Evolutionary conservation across 2,888 invertebrate species (phyloP).

Genomic region (Heliconius ismenius): DNA sequence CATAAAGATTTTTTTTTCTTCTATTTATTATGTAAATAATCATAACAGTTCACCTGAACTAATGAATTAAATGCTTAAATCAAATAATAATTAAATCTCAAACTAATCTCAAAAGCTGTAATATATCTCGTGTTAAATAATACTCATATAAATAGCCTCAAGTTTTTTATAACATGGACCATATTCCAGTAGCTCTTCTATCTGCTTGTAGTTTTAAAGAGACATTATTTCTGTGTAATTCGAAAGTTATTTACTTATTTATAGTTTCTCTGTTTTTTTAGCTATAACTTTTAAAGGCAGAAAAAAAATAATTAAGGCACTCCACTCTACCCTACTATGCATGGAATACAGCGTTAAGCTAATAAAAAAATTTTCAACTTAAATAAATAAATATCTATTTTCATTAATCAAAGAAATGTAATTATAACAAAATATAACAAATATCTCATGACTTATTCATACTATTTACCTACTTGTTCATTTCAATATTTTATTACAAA

Average conservation of each 20-base stretch:
- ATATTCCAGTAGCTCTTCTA: background rate
- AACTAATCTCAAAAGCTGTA: too few relatives aligned
- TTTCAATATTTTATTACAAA: background rate
- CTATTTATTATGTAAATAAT: too few relatives aligned
- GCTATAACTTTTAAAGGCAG: too few relatives aligned
- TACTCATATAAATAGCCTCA: background rate
- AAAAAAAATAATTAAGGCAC: too few relatives aligned
- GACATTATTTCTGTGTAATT: constrained; percentile 4
- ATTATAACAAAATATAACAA: background rate
- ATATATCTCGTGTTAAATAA: background rate
- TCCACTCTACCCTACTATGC: too few relatives aligned
- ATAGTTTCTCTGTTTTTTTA: too few relatives aligned
- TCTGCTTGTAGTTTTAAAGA: background rate
- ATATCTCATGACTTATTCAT: background rate
- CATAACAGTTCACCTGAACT: too few relatives aligned
- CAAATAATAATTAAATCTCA: too few relatives aligned
- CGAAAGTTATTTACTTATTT: background rate
- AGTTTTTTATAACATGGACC: background rate
- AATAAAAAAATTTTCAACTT: too few relatives aligned
- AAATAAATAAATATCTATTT: background rate
- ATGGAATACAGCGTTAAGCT: too few relatives aligned
- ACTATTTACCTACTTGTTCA: background rate
- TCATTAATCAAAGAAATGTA: background rate
- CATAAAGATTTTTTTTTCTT: too few relatives aligned
- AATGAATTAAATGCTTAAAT: too few relatives aligned